Evolutionary conservation across 2,113 vertebrate genomes (phyloP).

Genomic region (Sinosuthora webbiana): DNA sequence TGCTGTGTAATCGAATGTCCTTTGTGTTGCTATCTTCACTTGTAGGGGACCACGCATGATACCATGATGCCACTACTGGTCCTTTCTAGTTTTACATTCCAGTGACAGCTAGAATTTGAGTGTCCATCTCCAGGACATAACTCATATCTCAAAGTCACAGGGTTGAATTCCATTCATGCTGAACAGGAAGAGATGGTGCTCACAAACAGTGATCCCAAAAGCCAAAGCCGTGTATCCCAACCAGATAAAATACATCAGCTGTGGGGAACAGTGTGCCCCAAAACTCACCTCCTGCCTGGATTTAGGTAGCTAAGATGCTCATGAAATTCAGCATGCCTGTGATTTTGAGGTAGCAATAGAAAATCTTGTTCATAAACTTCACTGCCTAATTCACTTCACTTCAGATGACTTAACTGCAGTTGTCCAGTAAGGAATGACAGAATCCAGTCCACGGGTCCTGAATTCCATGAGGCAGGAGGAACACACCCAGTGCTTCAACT

Average conservation of each 20-base stretch:
- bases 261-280: accelerated
- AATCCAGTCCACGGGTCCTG: neutral
- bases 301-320: neutral
- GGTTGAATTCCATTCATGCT: neutral
- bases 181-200: neutral
- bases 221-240: neutral
- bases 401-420: neutral
- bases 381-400: neutral
- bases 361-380: neutral
- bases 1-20: neutral
- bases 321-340: neutral
- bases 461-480: neutral
- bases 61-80: neutral
- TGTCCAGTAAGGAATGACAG: neutral
- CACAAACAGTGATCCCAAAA: neutral
- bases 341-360: neutral
- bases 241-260: neutral
- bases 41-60: neutral
- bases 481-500: neutral
- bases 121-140: neutral
- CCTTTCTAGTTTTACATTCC: neutral
- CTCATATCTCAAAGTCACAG: accelerated
- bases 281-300: neutral
- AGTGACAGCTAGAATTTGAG: neutral
- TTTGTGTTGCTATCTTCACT: neutral